Evolutionary conservation across 1,140 invertebrate species (phyloP), one percentile per base, ranked within the genome.

Genomic region (Mactra quadrangularis): DNA sequence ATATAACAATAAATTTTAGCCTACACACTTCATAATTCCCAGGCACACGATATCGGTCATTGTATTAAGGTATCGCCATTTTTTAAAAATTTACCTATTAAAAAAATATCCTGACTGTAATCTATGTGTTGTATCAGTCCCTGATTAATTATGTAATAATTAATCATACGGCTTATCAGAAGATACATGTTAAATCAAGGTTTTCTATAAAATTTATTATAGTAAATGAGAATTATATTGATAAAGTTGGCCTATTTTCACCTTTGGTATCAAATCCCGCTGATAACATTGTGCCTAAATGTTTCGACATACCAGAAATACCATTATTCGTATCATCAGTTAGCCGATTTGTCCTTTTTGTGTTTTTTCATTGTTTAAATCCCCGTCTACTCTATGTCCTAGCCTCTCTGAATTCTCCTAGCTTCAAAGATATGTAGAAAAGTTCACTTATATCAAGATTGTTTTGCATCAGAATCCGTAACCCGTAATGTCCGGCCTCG

Each of bases 141-240:
- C 50, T 72, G 70, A 72, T 57, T 72, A 72, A 72, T 72, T 57
- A 72, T 57, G 70, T 50, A 55, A 55, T 57, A 72, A 72, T 72
- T 72, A 72, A 72, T 72, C 70, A 72, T 11, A 41, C 27, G 50
- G 29, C 17, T 72, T 55, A 55, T 57, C 53, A 35, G 31, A 1
- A 19, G 22, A 27, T 35, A 31, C 70, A 55, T 72, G 70, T 72
- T 72, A 38, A 72, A 72, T 72, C 70, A 57, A 50, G 70, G 53
- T 41, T 72, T 72, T 72, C 50, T 35, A 57, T 35, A 6, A 72
- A 72, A 72, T 72, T 55, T 72, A 72, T 72, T 52, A 72, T 38
- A 29, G 29, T 35, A 72, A 72, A 72, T 72, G 70, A 29, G 52
- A 57, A 57, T 55, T 72, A 72, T 38, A 72, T 72, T 38, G 70